These are phyloP conservation scores for Pectinophora gossypiella DNA, from an alignment of 1,140 invertebrate species.

Conservation along the genomic window DNA sequence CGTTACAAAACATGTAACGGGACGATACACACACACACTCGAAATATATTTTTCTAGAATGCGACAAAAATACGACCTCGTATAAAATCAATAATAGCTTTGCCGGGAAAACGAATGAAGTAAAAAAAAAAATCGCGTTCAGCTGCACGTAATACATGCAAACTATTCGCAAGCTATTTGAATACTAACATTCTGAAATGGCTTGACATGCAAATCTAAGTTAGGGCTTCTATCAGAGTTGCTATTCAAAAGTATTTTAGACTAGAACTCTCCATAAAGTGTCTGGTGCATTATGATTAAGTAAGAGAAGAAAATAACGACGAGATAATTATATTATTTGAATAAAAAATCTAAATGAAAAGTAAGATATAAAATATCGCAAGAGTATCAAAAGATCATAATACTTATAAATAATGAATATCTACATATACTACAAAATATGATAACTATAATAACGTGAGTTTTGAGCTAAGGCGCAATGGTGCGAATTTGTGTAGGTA, in stretches of 20 bases:
- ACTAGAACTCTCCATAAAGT: background rate
- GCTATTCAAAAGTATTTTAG: background rate
- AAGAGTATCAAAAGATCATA: background rate
- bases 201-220: slow-evolving; percentile 39
- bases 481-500: slow-evolving; percentile 73
- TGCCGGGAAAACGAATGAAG: background rate
- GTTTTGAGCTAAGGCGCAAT: slow-evolving; percentile 7
- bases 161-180: slow-evolving; percentile 38
- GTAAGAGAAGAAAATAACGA: too few relatives aligned
- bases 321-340: too few relatives aligned
- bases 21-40: too few relatives aligned
- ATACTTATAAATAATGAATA: background rate
- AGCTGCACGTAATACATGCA: slow-evolving; percentile 37
- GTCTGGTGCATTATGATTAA: too few relatives aligned
- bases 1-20: too few relatives aligned
- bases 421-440: background rate
- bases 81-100: slow-evolving; percentile 20
- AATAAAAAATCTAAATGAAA: background rate
- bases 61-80: background rate
- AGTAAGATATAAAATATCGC: background rate
- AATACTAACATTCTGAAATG: slow-evolving; percentile 32
- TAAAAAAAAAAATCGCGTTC: background rate
- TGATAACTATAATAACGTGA: background rate
- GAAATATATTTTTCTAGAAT: too few relatives aligned
- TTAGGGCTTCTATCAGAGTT: slow-evolving; percentile 11